Conservation (phyloP, 2,888 invertebrate genomes). For the Argynnis bischoffii region DNA sequence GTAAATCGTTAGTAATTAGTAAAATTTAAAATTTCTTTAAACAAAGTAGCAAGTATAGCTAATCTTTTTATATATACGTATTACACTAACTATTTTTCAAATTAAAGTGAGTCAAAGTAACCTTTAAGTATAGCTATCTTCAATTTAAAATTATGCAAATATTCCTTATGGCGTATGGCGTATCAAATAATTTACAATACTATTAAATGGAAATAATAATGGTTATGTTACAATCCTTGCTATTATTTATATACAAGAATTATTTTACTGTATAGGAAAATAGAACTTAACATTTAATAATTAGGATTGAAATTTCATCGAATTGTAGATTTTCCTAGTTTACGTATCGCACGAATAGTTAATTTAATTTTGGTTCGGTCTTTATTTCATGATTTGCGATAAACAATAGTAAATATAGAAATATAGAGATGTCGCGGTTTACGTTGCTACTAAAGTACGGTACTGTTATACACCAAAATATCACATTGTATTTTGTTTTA, state of each 20-base stretch:
- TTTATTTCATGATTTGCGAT: background rate
- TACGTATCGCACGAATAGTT: background rate
- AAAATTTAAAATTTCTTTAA: too few species aligned
- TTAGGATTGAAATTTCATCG: too few species aligned
- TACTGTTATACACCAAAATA: too few species aligned
- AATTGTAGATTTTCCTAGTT: background rate
- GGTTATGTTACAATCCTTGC: conserved; percentile 22
- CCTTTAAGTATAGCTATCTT: conserved; percentile 24
- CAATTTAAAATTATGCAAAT: conserved; percentile 32
- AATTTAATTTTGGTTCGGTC: background rate
- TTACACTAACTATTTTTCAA: too few species aligned
- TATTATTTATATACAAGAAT: background rate
- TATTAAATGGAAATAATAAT: conserved; percentile 26
- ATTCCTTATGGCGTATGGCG: conserved; percentile 20
- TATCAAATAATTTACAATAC: conserved; percentile 30
- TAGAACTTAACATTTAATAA: too few species aligned
- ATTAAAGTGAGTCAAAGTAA: conserved; percentile 7
- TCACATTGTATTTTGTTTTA: too few species aligned
- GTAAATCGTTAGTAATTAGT: too few species aligned
- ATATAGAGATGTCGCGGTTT: background rate
- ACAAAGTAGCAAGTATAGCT: too few species aligned
- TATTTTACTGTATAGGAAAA: background rate
- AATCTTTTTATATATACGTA: too few species aligned
- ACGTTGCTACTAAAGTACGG: too few species aligned
- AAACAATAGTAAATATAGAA: background rate